These are phyloP conservation scores for Zeus faber DNA, from an alignment of 2,113 vertebrate species.

Conservation along the genomic window DNA sequence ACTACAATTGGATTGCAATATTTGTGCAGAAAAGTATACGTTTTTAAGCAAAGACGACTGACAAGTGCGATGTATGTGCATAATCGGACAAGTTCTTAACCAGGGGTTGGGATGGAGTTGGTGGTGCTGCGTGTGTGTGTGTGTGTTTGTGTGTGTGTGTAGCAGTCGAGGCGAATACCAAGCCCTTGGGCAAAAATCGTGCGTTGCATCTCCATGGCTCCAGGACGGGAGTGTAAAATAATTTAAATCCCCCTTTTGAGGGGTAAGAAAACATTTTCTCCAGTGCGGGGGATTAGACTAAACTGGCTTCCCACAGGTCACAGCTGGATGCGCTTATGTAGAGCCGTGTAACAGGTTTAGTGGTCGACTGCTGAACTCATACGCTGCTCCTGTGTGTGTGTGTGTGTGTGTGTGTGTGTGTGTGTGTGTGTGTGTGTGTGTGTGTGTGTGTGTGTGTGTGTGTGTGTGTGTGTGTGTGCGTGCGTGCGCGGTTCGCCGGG, in stretches of 20 bases:
- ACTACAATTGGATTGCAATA: no score
- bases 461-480: slow-evolving; percentile 14
- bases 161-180: not conserved
- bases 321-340: slow-evolving; percentile 59
- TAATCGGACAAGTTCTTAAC: not conserved
- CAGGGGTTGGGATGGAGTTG: not conserved
- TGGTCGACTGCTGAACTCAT: slow-evolving; percentile 31
- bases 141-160: slow-evolving; percentile 13
- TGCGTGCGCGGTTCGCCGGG: not conserved
- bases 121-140: slow-evolving; percentile 12
- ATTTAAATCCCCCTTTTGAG: slow-evolving; percentile 65
- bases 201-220: slow-evolving; percentile 4
- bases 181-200: slow-evolving; percentile 14
- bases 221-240: slow-evolving; percentile 47
- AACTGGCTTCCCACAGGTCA: slow-evolving; percentile 61
- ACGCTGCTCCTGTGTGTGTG: not conserved
- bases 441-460: slow-evolving; percentile 10
- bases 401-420: not conserved
- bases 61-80: not conserved
- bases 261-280: slow-evolving; percentile 63
- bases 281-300: slow-evolving; percentile 66
- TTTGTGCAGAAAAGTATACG: no score
- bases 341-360: slow-evolving; percentile 68
- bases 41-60: slow-evolving; percentile 13
- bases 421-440: not conserved